Evolutionary conservation across 1,140 invertebrate species (phyloP).

Genomic region (Brachystomella parvula): DNA sequence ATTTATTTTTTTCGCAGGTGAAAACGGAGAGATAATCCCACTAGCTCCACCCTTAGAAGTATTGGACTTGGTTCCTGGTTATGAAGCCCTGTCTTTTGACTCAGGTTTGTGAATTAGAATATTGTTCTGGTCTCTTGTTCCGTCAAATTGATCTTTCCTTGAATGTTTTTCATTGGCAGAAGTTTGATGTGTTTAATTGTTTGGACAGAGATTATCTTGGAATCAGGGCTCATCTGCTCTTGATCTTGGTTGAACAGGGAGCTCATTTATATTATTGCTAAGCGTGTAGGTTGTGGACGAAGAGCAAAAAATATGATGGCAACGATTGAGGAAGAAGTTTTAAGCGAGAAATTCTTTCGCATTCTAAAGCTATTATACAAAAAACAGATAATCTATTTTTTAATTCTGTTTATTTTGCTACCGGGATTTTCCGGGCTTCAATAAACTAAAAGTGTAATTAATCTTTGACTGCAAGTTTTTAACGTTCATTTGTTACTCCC

Average conservation of each 20-base stretch:
- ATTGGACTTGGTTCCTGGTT: constrained; percentile 45
- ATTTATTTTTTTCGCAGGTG: constrained; percentile 28
- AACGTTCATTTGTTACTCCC: not conserved
- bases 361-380: not conserved
- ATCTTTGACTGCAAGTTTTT: no score
- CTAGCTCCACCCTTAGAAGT: constrained; percentile 48
- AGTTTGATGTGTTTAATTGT: not conserved
- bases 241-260: not conserved
- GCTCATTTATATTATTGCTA: not conserved
- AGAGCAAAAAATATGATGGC: not conserved
- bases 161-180: not conserved
- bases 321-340: not conserved
- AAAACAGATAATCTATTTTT: not conserved
- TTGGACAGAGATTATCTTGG: not conserved
- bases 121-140: not conserved
- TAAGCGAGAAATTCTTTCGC: constrained; percentile 1
- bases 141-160: not conserved
- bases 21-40: constrained; percentile 40
- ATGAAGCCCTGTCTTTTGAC: constrained; percentile 48
- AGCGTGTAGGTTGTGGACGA: not conserved
- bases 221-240: not conserved
- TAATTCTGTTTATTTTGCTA: not conserved
- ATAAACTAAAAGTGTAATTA: not conserved
- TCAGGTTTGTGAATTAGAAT: constrained; percentile 40
- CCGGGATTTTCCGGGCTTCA: not conserved